Conservation (phyloP, 2,797 vertebrate genomes). For the Hemibagrus guttatus region DNA sequence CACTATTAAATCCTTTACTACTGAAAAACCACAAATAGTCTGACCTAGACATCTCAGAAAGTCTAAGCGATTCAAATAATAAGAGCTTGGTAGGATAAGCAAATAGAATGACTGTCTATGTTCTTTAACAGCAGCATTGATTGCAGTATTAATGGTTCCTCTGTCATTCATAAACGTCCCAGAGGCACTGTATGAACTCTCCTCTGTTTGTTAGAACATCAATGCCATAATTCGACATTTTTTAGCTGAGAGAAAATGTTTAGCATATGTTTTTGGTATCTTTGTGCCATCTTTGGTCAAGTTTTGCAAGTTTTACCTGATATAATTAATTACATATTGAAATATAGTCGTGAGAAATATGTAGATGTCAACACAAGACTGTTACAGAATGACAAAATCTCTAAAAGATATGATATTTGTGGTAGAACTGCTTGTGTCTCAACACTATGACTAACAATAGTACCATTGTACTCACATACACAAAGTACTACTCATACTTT, state of each 20-base stretch:
- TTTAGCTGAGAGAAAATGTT: neutral
- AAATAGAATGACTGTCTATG: neutral
- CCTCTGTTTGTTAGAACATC: neutral
- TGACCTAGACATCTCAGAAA: neutral
- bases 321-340: neutral
- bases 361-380: slow-evolving; percentile 2
- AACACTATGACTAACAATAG: slow-evolving; percentile 3
- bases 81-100: neutral
- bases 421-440: neutral
- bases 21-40: slow-evolving; percentile 15
- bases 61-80: neutral
- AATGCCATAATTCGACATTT: neutral
- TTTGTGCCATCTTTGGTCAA: neutral
- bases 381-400: neutral
- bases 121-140: slow-evolving; percentile 24
- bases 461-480: slow-evolving; percentile 10
- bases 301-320: slow-evolving; percentile 1
- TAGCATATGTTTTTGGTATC: slow-evolving; percentile 10
- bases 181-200: neutral
- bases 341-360: neutral
- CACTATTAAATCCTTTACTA: neutral
- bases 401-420: neutral
- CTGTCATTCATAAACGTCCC: neutral
- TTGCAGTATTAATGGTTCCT: neutral
- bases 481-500: neutral